Conservation (phyloP, 1,140 invertebrate species). For the Pteromalus puparum region DNA sequence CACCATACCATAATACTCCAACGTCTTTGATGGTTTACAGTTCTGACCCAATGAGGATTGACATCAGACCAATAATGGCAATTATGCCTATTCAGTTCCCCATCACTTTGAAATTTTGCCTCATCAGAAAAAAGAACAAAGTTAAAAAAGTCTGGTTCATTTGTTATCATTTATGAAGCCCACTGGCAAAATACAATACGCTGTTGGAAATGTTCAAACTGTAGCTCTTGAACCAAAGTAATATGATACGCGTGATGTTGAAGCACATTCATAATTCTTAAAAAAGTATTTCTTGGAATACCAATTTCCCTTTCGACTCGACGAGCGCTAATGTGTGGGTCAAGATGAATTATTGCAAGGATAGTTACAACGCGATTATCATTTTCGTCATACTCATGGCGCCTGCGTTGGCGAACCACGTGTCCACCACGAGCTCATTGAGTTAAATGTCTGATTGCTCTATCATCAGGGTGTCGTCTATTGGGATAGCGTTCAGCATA, state of each 20-base stretch:
- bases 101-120: background rate
- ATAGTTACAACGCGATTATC: background rate
- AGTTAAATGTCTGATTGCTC: background rate
- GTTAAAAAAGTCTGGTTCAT: background rate
- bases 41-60: slow-evolving; percentile 45
- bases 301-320: too few relatives aligned
- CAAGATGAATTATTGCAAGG: too few relatives aligned
- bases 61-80: slow-evolving; percentile 43
- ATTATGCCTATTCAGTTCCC: slow-evolving; percentile 27
- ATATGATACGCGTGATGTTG: too few relatives aligned
- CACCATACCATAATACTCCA: slow-evolving; percentile 49
- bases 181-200: too few relatives aligned
- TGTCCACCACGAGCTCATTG: background rate
- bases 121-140: background rate
- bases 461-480: background rate
- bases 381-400: slow-evolving; percentile 10
- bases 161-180: background rate
- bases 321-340: too few relatives aligned
- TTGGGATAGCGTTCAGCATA: too few relatives aligned
- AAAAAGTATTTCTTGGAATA: too few relatives aligned
- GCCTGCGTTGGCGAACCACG: background rate
- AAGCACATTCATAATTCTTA: too few relatives aligned
- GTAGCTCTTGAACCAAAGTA: too few relatives aligned
- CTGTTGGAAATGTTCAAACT: too few relatives aligned
- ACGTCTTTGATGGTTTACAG: slow-evolving; percentile 35